Conservation (phyloP, 2,888 invertebrate genomes). For the Petrophora chlorosata region DNA sequence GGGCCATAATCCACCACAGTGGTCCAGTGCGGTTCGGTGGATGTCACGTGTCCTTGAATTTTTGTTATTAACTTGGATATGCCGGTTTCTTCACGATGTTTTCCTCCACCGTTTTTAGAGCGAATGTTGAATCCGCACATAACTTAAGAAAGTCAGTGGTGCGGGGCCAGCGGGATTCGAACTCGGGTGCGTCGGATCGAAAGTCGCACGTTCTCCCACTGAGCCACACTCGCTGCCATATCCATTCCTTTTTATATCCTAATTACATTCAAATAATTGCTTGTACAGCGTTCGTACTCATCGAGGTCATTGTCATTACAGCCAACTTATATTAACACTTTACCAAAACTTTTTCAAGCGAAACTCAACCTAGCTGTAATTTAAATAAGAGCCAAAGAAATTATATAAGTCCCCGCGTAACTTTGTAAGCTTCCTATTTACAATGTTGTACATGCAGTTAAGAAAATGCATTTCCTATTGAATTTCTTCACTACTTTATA, state of each 20-base stretch:
- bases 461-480: slow-evolving; percentile 6
- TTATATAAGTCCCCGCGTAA: too few species aligned
- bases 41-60: too few species aligned
- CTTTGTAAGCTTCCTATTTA: background rate
- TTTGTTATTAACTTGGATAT: too few species aligned
- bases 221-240: slow-evolving; percentile 17
- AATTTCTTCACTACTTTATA: background rate
- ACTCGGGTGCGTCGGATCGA: too few species aligned
- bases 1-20: too few species aligned
- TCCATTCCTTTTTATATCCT: slow-evolving; percentile 25
- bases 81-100: too few species aligned
- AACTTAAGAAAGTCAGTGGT: too few species aligned
- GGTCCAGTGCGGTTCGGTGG: too few species aligned
- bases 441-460: slow-evolving; percentile 5
- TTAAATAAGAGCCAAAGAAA: too few species aligned
- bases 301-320: slow-evolving; percentile 43
- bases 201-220: background rate
- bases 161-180: too few species aligned
- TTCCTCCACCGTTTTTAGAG: too few species aligned
- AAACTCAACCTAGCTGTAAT: slow-evolving; percentile 6
- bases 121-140: too few species aligned
- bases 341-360: background rate
- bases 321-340: background rate
- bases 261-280: slow-evolving; percentile 13
- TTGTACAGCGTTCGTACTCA: slow-evolving; percentile 30